Base-by-base conservation (phyloP, 2,888 invertebrate species). In the Harmothoe impar region DNA sequence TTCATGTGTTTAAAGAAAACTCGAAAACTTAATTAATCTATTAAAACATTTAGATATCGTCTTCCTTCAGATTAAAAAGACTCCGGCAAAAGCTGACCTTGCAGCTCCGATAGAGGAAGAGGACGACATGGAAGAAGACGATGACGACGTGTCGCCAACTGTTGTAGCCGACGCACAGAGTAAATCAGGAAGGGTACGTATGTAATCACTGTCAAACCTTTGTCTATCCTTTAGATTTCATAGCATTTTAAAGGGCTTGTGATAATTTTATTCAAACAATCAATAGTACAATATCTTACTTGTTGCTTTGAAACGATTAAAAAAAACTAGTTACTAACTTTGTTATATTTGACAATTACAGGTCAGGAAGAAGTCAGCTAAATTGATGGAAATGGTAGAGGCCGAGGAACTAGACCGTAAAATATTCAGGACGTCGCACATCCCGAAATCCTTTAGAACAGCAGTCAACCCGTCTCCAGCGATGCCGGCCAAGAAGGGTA, bases 281-380 rank as follows among this genome's bases (percentile, higher is more conserved):
- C n/a, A n/a, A n/a, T n/a, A n/a, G n/a, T n/a, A n/a, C n/a, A n/a
- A n/a, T n/a, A n/a, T n/a, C n/a, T n/a, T n/a, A n/a, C n/a, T n/a
- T n/a, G n/a, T n/a, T n/a, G n/a, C n/a, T n/a, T n/a, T n/a, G n/a
- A n/a, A n/a, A n/a, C n/a, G n/a, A n/a, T n/a, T n/a, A n/a, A n/a
- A n/a, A n/a, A n/a, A n/a, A n/a, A n/a, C n/a, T n/a, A n/a, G n/a
- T n/a, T n/a, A n/a, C n/a, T n/a, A n/a, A n/a, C n/a, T n/a, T n/a
- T n/a, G n/a, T n/a, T n/a, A 43, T 43, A 7, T 43, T 43, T 43
- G 5, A 43, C n/a, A 62, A 1, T 62, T 91, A 20, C 72, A 94
- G 94, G 98, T 99, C 0, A 96, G 99, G 90, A 99, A 99, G 96
- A 99, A 99, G 96, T 99, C 98, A 29, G 98, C 98, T 0, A 98